Evolutionary conservation across 2,113 vertebrate genomes (phyloP).

Genomic region (Anseranas semipalmata): DNA sequence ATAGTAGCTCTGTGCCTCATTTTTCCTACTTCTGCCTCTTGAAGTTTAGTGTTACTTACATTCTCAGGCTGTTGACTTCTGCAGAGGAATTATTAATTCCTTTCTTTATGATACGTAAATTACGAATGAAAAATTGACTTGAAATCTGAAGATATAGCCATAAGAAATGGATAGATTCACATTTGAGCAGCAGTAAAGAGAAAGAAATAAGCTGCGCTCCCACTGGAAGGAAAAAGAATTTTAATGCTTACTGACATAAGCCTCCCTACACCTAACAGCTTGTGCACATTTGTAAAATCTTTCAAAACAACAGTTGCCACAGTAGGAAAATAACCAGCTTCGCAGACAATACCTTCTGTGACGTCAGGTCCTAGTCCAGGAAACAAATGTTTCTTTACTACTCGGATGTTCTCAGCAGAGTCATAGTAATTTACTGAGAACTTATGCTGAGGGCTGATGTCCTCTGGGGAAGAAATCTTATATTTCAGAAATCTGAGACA

Average conservation of each 20-base stretch:
- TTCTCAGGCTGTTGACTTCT: not conserved
- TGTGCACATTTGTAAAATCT: not conserved
- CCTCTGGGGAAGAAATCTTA: not conserved
- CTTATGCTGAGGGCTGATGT: not conserved
- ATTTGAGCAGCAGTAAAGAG: not conserved
- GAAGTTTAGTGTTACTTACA: too few species aligned
- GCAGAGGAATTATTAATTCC: not conserved
- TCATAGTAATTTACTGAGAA: not conserved
- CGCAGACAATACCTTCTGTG: not conserved
- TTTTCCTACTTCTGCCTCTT: not conserved
- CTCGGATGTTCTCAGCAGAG: not conserved
- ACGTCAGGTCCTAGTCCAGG: not conserved
- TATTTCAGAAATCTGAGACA: conserved; percentile 20
- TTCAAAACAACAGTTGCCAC: conserved; percentile 1
- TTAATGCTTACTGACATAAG: not conserved
- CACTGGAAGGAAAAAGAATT: not conserved
- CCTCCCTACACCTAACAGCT: not conserved
- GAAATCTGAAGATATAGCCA: not conserved
- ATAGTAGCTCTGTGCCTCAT: not conserved
- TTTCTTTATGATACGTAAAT: not conserved
- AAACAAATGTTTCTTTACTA: conserved; percentile 26
- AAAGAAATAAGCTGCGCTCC: not conserved
- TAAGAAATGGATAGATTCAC: not conserved
- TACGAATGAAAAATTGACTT: not conserved
- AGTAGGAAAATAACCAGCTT: not conserved